These are phyloP conservation scores for Dryobota labecula DNA, from an alignment of 2,888 invertebrate species.

Conservation along the genomic window DNA sequence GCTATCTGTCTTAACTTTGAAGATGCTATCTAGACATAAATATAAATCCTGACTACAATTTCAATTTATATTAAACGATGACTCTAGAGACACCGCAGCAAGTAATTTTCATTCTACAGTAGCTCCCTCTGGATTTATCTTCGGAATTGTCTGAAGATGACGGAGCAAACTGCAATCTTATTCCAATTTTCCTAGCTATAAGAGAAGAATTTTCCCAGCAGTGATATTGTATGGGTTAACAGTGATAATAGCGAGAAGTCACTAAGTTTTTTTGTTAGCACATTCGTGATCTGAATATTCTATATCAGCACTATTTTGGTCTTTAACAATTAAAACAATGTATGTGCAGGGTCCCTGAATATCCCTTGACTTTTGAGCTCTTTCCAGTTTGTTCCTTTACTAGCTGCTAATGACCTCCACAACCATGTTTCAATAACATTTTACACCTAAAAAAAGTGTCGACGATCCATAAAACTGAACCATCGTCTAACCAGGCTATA, in stretches of 20 bases:
- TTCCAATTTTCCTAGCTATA: constrained; percentile 14
- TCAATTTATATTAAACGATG: constrained; percentile 33
- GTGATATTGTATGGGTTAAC: background rate
- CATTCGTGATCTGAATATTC: background rate
- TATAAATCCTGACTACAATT: constrained; percentile 13
- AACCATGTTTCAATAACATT: constrained; percentile 4
- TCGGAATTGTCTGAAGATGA: constrained; percentile 38
- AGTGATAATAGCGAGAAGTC: background rate
- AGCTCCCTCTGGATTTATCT: constrained; percentile 23
- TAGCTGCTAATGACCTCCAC: background rate
- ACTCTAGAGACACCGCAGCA: constrained; percentile 2
- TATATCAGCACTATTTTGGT: background rate
- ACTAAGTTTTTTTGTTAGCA: background rate
- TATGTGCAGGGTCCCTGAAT: background rate
- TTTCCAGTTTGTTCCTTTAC: background rate
- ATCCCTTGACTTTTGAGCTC: background rate
- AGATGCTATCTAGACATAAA: background rate
- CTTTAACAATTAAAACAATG: background rate
- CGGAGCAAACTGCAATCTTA: constrained; percentile 17
- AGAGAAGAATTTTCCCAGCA: background rate
- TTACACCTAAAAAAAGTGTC: constrained; percentile 4
- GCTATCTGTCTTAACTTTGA: background rate
- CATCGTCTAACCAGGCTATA: constrained; percentile 28
- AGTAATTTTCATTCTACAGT: constrained; percentile 45
- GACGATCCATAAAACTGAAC: constrained; percentile 5